phyloP scores from a whole-genome alignment of 2,113 vertebrate genomes.

The Pteronura brasiliensis region DNA sequence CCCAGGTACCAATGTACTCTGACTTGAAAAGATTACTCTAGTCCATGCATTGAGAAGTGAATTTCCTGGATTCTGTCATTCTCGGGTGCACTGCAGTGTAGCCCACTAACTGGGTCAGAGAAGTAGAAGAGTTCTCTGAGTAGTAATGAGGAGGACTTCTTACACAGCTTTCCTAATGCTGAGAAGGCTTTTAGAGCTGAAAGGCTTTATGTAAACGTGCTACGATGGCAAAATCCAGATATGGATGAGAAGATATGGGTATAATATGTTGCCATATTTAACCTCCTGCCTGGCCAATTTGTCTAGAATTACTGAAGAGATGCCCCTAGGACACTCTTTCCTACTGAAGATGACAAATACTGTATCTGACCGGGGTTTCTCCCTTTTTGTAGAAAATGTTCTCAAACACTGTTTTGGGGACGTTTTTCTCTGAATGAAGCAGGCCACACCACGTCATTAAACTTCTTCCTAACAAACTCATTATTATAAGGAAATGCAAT shows the following conservation, averaged over 20 bases:
- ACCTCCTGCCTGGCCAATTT: not conserved
- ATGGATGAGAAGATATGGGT: not conserved
- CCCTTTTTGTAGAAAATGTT: not conserved
- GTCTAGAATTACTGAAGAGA: not conserved
- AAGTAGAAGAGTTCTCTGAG: not conserved
- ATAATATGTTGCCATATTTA: not conserved
- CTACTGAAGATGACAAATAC: not conserved
- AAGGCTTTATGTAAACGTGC: not conserved
- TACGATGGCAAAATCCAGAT: not conserved
- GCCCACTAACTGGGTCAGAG: not conserved
- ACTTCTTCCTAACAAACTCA: not conserved
- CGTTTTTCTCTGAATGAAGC: not conserved
- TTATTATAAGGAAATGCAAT: not conserved
- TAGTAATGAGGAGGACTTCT: not conserved
- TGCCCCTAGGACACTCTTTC: not conserved
- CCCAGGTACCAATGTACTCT: constrained; percentile 75
- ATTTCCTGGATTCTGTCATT: constrained; percentile 71
- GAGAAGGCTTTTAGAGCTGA: not conserved
- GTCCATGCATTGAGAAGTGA: constrained; percentile 59
- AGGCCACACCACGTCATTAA: not conserved
- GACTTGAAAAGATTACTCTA: constrained; percentile 65
- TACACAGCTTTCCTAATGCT: not conserved
- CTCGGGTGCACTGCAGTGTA: not conserved
- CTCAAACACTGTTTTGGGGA: not conserved
- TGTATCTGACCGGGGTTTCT: not conserved